Conservation (phyloP, 2,113 vertebrate genomes). For the Clarias magur region DNA sequence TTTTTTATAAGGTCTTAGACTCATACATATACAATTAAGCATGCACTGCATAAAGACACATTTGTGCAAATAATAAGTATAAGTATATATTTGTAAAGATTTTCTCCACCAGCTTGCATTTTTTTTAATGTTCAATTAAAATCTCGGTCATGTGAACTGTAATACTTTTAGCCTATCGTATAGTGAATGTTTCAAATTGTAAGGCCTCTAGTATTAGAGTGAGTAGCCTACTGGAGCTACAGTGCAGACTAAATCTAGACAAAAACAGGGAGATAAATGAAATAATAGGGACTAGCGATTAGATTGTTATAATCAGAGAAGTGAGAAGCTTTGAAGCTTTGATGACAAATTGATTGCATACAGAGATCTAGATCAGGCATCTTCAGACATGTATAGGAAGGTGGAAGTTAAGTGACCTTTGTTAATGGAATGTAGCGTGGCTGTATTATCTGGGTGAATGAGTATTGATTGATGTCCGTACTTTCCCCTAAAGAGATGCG, state of each 20-base stretch:
- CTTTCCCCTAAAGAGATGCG: constrained; percentile 13
- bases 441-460: constrained; percentile 41
- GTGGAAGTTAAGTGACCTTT: constrained; percentile 39
- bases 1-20: not conserved
- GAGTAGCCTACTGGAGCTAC: not conserved
- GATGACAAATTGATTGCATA: constrained; percentile 45
- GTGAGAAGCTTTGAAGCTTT: constrained; percentile 33
- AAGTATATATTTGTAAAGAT: no score
- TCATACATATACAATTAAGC: not conserved
- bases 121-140: not conserved
- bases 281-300: not conserved
- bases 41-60: not conserved
- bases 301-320: constrained; percentile 35
- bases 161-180: not conserved
- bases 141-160: no score
- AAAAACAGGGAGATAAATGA: not conserved
- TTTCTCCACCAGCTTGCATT: not conserved
- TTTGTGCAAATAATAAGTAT: not conserved
- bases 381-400: constrained; percentile 9
- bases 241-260: not conserved
- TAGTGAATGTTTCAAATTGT: not conserved
- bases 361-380: constrained; percentile 32
- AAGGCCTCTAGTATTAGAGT: not conserved
- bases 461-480: constrained; percentile 44
- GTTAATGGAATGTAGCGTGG: constrained; percentile 41